Percentiles rank a stretch among this genome's conserved stretches.
Conservation (phyloP, 2,888 invertebrate species). For the Spilarctia lutea region DNA sequence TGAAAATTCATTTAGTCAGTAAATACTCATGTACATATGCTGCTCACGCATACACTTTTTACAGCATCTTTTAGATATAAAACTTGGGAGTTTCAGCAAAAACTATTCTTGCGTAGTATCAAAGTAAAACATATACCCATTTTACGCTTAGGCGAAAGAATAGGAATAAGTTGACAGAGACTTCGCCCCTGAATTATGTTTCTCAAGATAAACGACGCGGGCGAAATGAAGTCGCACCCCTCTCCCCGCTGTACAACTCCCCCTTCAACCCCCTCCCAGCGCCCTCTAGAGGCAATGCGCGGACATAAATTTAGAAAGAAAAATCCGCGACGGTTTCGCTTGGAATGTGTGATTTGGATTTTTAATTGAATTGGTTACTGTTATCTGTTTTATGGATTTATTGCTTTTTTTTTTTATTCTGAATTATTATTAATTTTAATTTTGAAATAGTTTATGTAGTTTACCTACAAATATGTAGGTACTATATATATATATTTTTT, state of each 20-base stretch:
- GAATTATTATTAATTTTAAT: background rate
- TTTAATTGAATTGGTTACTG: conserved; percentile 81
- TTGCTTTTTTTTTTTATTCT: conserved; percentile 22
- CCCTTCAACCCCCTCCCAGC: conserved; percentile 54
- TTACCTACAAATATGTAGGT: no score
- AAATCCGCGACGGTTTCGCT: conserved; percentile 83
- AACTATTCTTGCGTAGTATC: conserved; percentile 47
- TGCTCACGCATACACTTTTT: background rate
- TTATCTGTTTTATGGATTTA: conserved; percentile 51
- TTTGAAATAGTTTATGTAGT: no score
- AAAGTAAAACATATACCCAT: conserved; percentile 79
- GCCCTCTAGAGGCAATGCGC: conserved; percentile 74
- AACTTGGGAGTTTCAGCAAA: conserved; percentile 12
- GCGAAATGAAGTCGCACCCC: conserved; percentile 90
- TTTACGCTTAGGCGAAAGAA: conserved; percentile 86
- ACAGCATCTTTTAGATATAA: background rate
- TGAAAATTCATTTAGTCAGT: background rate
- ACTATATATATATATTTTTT: no score
- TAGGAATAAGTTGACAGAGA: conserved; percentile 87
- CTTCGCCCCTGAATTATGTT: conserved; percentile 88
- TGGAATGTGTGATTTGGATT: conserved; percentile 85
- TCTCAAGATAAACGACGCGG: conserved; percentile 90
- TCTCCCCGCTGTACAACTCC: conserved; percentile 54
- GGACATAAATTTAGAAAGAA: conserved; percentile 85
- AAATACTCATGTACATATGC: background rate